Evolutionary conservation across 2,113 vertebrate genomes (phyloP).

Genomic region (Bujurquina vittata): DNA sequence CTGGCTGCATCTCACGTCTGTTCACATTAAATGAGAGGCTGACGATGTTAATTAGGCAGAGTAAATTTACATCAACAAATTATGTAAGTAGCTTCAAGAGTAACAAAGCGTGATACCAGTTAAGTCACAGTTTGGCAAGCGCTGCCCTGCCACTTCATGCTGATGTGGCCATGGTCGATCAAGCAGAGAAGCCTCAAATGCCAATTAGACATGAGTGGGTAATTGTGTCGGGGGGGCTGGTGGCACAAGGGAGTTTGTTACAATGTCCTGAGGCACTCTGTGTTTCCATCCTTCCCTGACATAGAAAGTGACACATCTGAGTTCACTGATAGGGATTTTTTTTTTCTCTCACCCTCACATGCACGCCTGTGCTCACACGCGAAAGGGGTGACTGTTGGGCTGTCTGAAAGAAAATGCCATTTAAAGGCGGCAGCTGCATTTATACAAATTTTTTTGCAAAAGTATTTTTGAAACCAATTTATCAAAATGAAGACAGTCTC

Average conservation of each 20-base stretch:
- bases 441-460: slow-evolving; percentile 6
- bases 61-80: slow-evolving; percentile 82
- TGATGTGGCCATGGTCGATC: slow-evolving; percentile 80
- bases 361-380: not conserved
- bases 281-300: slow-evolving; percentile 73
- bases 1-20: slow-evolving; percentile 73
- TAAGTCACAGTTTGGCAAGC: slow-evolving; percentile 82
- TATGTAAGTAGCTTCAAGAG: slow-evolving; percentile 80
- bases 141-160: slow-evolving; percentile 81
- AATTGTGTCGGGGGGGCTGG: slow-evolving; percentile 82
- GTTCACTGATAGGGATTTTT: slow-evolving; percentile 54
- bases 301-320: slow-evolving; percentile 75
- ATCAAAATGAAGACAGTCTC: not conserved
- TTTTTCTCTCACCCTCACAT: slow-evolving; percentile 11
- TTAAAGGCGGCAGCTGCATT: slow-evolving; percentile 24
- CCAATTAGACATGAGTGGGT: slow-evolving; percentile 84
- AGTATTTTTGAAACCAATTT: not conserved
- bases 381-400: slow-evolving; percentile 1
- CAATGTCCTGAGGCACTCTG: slow-evolving; percentile 79
- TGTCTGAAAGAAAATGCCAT: slow-evolving; percentile 12
- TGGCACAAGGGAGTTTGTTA: slow-evolving; percentile 79
- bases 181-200: slow-evolving; percentile 82
- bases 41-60: slow-evolving; percentile 83
- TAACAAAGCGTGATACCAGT: slow-evolving; percentile 83
- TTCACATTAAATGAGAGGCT: slow-evolving; percentile 79